Base-by-base conservation (phyloP, 1,140 invertebrate genomes). In the Cotesia vestalis region DNA sequence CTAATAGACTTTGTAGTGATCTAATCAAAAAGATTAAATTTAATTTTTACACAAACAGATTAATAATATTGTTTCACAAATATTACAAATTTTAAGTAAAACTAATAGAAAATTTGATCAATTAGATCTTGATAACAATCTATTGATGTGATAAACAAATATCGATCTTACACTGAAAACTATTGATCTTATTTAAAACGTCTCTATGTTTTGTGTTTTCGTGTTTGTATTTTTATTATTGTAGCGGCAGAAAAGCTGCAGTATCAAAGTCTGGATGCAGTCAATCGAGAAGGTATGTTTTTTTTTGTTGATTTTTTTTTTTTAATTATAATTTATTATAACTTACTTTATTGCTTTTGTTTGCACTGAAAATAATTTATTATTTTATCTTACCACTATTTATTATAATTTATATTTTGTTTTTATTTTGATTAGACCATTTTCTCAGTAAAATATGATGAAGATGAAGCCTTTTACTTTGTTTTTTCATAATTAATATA, bases 191-290 rank as follows among this genome's bases (percentile, higher is more conserved):
- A 69, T 55, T 67, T 71, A 71, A 75, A 75, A 71, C 59, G 27
- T 27, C 27, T 27, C 1, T 27, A 27, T 73, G 64, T 73, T 76
- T 76, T 78, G 72, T 73, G 72, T 71, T 77, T 76, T 77, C 80
- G 81, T 86, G 78, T 85, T 81, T 80, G 72, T 85, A 78, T 77
- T 83, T 74, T 85, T 81, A 79, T 85, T 78, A 85, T 86, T 85
- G 83, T 87, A 85, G 85, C 88, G 89, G 88, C 86, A 83, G 87
- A 88, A 80, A 87, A 89, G 85, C 86, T 89, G 83, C 88, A 88
- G 80, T 89, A 89, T 87, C 89, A 90, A 84, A 90, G 90, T 86
- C 86, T 91, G 85, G 89, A 91, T 78, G 89, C 89, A 78, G 89
- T 91, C 80, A 89, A 89, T 79, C 89, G 88, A 75, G 83, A 89